Evolutionary conservation across 2,113 vertebrate species (phyloP).

Genomic region (Bos taurus): DNA sequence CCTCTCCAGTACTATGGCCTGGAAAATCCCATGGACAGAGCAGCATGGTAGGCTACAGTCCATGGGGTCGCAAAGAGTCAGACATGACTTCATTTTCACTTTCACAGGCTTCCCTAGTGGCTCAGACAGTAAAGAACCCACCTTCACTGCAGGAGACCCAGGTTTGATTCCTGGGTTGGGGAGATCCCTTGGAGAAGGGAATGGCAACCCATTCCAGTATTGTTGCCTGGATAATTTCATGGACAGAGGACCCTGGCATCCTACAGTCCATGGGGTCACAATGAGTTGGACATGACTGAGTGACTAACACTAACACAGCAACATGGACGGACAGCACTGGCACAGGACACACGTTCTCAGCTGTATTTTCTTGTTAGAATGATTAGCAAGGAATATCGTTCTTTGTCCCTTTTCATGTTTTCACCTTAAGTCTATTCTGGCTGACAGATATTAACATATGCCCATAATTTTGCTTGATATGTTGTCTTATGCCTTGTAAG

Average conservation of each 20-base stretch:
- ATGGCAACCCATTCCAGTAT: not conserved
- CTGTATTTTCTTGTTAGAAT: not conserved
- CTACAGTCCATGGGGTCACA: not conserved
- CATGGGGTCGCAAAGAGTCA: too few species aligned
- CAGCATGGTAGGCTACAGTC: too few species aligned
- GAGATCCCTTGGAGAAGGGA: not conserved
- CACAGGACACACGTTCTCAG: not conserved
- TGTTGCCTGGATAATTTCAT: not conserved
- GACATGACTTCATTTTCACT: too few species aligned
- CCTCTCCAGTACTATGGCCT: too few species aligned
- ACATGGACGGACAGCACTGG: fast-evolving
- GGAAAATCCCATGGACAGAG: too few species aligned
- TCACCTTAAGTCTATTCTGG: not conserved
- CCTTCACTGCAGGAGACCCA: not conserved
- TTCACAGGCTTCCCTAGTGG: not conserved
- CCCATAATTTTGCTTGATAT: not conserved
- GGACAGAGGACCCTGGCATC: not conserved
- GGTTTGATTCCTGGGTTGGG: not conserved
- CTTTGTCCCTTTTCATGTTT: not conserved
- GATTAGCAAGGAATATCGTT: too few species aligned
- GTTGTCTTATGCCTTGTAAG: not conserved
- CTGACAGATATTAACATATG: fast-evolving
- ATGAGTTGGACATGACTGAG: not conserved
- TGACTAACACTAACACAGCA: not conserved
- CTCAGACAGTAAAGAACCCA: not conserved